Evolutionary conservation across 1,140 invertebrate species (phyloP).

Genomic region (Ceratosolen fusciceps): DNA sequence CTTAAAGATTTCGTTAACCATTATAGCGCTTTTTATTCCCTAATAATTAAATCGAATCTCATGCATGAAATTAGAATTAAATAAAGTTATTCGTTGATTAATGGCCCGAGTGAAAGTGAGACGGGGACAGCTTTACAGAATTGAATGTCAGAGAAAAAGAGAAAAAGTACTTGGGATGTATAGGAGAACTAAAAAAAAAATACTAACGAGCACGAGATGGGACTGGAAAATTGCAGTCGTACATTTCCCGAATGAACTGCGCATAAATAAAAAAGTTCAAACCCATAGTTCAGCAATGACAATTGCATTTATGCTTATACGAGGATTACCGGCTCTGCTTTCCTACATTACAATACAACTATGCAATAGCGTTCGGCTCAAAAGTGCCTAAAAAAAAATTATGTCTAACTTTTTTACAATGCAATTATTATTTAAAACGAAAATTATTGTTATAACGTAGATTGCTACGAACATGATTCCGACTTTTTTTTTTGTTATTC

Average conservation of each 20-base stretch:
- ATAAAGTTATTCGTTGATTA: neutral
- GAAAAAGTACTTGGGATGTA: conserved; percentile 42
- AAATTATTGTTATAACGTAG: neutral
- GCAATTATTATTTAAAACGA: neutral
- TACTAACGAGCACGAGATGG: conserved; percentile 40
- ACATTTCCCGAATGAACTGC: conserved; percentile 56
- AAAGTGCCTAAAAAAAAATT: conserved; percentile 24
- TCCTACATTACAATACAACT: conserved; percentile 47
- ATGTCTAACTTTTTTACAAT: neutral
- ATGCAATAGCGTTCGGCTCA: neutral
- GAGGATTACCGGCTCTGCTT: neutral
- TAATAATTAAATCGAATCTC: too few species aligned
- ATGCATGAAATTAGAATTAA: too few species aligned
- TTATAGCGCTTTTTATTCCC: too few species aligned
- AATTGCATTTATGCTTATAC: conserved; percentile 45
- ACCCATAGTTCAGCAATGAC: conserved; percentile 41
- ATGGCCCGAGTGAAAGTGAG: neutral
- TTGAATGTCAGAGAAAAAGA: conserved; percentile 12
- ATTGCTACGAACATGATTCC: neutral
- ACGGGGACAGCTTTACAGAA: neutral
- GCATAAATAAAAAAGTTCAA: conserved; percentile 55
- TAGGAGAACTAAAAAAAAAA: neutral
- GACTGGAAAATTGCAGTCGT: conserved; percentile 43
- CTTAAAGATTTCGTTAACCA: too few species aligned
- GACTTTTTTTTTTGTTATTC: neutral